Base-by-base conservation (phyloP, 1,140 invertebrate species). In the Cecropterus lyciades region DNA sequence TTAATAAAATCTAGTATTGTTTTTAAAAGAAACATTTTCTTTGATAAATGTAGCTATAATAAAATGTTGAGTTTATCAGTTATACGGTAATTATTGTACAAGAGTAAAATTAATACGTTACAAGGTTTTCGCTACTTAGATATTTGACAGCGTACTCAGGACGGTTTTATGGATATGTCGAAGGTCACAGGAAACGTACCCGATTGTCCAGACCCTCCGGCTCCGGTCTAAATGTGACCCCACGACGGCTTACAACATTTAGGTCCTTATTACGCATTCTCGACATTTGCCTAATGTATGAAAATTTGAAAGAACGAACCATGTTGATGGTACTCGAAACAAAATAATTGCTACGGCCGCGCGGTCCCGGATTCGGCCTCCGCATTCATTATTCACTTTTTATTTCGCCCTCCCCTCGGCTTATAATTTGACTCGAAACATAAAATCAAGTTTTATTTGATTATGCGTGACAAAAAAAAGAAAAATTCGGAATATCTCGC, bases 401-500 rank as follows among this genome's bases (percentile, higher is more conserved):
- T 92, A 89, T 90, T 92, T 88, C 77, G 70, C 82, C 84, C 85
- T 82, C 85, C 89, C 82, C 85, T 86, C 75, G 79, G 86, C 85
- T 90, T 92, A 90, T 92, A 92, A 92, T 92, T 92, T 89, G 87
- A 87, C 84, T 89, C 75, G 84, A 89, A 92, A 90, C 87, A 89
- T 90, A 90, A 92, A 90, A 92, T 92, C 87, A 88, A 88, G 85
- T 91, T 91, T 89, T 89, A 89, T 89, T 92, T 87, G 82, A 90
- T 92, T 89, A 88, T 81, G 73, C 80, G 80, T 82, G 79, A 75
- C 79, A 86, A 84, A 84, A 84, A n/a, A 79, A 72, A 71, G 79
- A 62, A 73, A 67, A 66, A 27, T 20, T 57, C 42, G 67, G 74
- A 82, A 82, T 75, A 85, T 80, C 77, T 84, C 79, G 70, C 79